Evolutionary conservation across 2,888 invertebrate genomes (phyloP).

Genomic region (Lithophane semibrunnea): DNA sequence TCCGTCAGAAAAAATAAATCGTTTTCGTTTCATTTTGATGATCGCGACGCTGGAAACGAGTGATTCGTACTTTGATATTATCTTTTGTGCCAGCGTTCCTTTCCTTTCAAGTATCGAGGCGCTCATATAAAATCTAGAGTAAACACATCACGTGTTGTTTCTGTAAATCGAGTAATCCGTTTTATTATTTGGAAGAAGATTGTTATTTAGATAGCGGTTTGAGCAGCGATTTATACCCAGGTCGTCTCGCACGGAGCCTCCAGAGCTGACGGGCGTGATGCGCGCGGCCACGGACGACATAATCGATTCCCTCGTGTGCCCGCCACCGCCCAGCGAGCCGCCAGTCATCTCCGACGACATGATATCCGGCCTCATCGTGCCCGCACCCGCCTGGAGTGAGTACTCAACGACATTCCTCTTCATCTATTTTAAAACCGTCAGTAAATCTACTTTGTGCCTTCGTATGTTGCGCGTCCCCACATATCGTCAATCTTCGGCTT

Average conservation of each 20-base stretch:
- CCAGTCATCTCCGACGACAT: constrained; percentile 98
- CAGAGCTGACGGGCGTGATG: constrained; percentile 93
- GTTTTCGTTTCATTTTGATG: constrained; percentile 70
- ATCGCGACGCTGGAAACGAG: constrained; percentile 60
- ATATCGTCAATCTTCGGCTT: constrained; percentile 4
- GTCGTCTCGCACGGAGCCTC: constrained; percentile 95
- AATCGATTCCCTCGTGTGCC: constrained; percentile 98
- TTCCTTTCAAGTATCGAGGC: constrained; percentile 31
- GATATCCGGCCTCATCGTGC: constrained; percentile 98
- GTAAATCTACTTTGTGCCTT: constrained; percentile 11
- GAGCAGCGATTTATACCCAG: constrained; percentile 78
- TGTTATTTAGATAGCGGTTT: constrained; percentile 61
- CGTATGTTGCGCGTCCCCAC: not conserved
- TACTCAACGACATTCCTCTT: constrained; percentile 68
- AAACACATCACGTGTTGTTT: constrained; percentile 62
- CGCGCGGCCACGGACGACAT: constrained; percentile 98
- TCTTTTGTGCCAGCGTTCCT: constrained; percentile 56
- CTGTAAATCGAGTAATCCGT: constrained; percentile 54
- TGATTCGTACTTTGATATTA: constrained; percentile 62
- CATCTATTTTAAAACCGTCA: constrained; percentile 19
- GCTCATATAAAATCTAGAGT: constrained; percentile 51
- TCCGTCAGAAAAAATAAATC: constrained; percentile 60
- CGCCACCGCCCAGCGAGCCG: constrained; percentile 98
- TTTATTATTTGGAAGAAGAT: constrained; percentile 50
- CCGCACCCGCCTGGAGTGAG: constrained; percentile 98